These are phyloP conservation scores for Neomonachus schauinslandi DNA, from an alignment of 2,113 vertebrate species.

Conservation along the genomic window DNA sequence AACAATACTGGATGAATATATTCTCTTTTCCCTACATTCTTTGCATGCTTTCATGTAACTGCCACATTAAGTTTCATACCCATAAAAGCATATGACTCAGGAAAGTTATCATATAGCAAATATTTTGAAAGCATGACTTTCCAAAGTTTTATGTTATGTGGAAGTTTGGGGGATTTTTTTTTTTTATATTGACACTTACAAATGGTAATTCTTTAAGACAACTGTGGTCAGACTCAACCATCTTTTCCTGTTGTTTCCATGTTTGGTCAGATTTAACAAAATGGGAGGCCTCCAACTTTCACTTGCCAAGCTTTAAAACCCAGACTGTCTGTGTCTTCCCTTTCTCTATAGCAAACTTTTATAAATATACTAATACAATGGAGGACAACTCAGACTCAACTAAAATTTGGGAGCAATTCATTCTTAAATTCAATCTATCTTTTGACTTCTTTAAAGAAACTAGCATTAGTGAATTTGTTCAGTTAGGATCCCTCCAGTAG, in stretches of 20 bases:
- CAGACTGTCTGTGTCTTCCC: background rate
- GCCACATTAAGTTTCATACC: background rate
- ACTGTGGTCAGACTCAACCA: background rate
- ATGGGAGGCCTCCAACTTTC: background rate
- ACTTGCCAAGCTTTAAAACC: background rate
- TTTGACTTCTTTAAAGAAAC: constrained; percentile 31
- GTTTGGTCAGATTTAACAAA: constrained; percentile 15
- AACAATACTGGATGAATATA: background rate
- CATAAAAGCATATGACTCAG: background rate
- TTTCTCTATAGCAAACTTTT: background rate
- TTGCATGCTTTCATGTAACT: constrained; percentile 21
- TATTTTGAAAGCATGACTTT: background rate
- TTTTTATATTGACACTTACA: background rate
- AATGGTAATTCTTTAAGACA: background rate
- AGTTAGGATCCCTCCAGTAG: background rate
- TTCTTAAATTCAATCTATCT: constrained; percentile 41
- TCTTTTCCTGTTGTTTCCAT: background rate
- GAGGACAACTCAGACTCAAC: background rate
- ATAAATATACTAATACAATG: background rate
- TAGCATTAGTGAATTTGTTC: background rate
- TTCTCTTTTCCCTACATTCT: background rate
- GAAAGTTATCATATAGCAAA: background rate
- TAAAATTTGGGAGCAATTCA: background rate
- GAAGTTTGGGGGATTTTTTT: background rate
- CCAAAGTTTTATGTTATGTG: background rate